Evolutionary conservation across 2,113 vertebrate species (phyloP), one percentile per base, ranked within the genome.

Genomic region (Thalassoma bifasciatum): DNA sequence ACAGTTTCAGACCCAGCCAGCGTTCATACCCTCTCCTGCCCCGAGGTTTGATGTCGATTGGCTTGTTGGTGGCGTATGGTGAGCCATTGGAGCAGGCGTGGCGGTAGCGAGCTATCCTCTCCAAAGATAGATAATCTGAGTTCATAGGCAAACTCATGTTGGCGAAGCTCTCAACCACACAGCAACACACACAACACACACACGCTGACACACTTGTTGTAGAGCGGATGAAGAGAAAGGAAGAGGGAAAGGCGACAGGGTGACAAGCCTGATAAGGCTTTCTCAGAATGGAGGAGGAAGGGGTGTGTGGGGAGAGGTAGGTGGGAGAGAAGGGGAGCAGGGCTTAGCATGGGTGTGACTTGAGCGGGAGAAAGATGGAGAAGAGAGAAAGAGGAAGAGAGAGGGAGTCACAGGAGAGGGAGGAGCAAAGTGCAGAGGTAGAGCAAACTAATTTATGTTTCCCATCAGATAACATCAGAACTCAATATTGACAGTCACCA

Each of bases 21-120:
- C 46, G 57, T 51, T 46, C 85, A 75, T 99, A 98, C 96, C 94
- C 79, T 96, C 91, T 96, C 88, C 92, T 95, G 84, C 95, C 94
- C 69, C 90, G 88, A 49, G 95, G 95, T 85, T 97, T 97, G 94
- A 98, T 98, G 94, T 98, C 96, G 92, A 98, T 96, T 69, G 96
- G 95, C 89, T 97, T 96, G 96, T 98, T 97, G 86, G 94, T 96
- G 84, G 96, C 96, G 89, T 92, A 98, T 66, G 97, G 96, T 0
- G 94, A 98, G 91, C 96, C 93, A 0, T 94, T 96, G 88, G 94
- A 92, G 88, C 93, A 95, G 90, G 95, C 91, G 24, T 94, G 95
- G 68, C 94, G 94, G 88, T 95, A 96, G 83, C 94, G 93, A 68
- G 96, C 89, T 78, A 96, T 93, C 89, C 92, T 96, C 90, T 96